These are phyloP conservation scores for Ophioninae sp. DNA, from an alignment of 2,888 invertebrate genomes.

Conservation along the genomic window DNA sequence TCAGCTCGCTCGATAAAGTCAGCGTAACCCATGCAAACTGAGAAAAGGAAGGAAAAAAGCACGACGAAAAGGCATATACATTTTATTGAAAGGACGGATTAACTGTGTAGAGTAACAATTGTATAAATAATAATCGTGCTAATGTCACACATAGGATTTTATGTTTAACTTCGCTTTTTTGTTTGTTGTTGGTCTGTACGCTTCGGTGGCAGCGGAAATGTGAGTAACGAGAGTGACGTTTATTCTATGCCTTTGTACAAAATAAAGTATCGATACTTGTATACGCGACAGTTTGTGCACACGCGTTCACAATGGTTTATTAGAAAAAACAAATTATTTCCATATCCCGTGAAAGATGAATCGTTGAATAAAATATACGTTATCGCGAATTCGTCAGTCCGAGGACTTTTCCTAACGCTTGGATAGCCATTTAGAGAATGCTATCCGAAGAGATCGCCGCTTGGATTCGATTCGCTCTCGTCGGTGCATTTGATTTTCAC, in stretches of 20 bases:
- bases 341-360: conserved; percentile 33
- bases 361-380: conserved; percentile 46
- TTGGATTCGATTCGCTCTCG: background rate
- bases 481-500: background rate
- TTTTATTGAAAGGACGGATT: conserved; percentile 40
- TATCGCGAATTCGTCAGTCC: conserved; percentile 26
- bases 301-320: conserved; percentile 46
- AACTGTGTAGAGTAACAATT: conserved; percentile 26
- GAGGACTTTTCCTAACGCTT: background rate
- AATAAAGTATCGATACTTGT: conserved; percentile 33
- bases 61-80: conserved; percentile 20
- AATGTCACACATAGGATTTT: conserved; percentile 22
- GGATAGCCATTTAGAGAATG: background rate
- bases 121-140: conserved; percentile 37
- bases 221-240: conserved; percentile 30
- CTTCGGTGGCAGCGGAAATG: background rate
- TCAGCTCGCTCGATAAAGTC: conserved; percentile 93
- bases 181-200: background rate
- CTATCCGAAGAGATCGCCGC: background rate
- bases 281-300: conserved; percentile 11
- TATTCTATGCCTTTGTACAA: conserved; percentile 60
- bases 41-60: background rate
- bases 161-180: conserved; percentile 10
- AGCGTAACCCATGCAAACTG: conserved; percentile 6
- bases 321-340: conserved; percentile 35